phyloP scores from a whole-genome alignment of 2,113 vertebrate genomes.

The Brachyhypopomus occidentalis region DNA sequence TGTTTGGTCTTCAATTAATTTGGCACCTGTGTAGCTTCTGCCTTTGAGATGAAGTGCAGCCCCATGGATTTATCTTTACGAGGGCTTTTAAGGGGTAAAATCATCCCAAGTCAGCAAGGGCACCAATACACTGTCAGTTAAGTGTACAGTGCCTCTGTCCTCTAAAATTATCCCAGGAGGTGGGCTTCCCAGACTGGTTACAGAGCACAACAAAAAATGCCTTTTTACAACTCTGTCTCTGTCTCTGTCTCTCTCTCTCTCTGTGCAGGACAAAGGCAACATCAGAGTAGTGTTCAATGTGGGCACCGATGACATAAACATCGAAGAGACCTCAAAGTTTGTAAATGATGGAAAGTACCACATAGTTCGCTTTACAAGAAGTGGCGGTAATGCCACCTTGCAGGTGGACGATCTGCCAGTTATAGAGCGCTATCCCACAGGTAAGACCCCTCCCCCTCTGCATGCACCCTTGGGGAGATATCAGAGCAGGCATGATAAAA shows the following conservation, averaged over 20 bases:
- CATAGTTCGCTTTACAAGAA: conserved; percentile 95
- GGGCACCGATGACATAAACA: conserved; percentile 98
- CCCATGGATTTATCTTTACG: background rate
- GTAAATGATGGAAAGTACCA: conserved; percentile 99
- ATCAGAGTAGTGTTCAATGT: conserved; percentile 99
- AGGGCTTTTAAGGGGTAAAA: conserved; percentile 8
- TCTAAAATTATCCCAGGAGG: conserved; percentile 4
- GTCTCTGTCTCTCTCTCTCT: conserved; percentile 28
- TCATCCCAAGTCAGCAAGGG: conserved; percentile 13
- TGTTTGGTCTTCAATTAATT: conserved; percentile 28
- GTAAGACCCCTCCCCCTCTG: conserved; percentile 76
- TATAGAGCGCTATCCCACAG: conserved; percentile 98
- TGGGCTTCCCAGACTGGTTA: background rate
- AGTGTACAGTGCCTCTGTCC: background rate
- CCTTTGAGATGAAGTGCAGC: conserved; percentile 20
- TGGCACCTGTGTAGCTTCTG: conserved; percentile 15
- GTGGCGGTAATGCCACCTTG: conserved; percentile 96
- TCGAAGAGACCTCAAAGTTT: conserved; percentile 97
- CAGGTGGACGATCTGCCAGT: conserved; percentile 97
- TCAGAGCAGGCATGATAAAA: conserved; percentile 42
- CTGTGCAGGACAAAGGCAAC: conserved; percentile 92
- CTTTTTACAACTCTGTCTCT: conserved; percentile 4
- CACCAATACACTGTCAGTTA: background rate
- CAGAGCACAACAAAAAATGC: background rate
- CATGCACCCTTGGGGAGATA: conserved; percentile 32